Percentiles rank a stretch among this genome's conserved stretches.
These are phyloP conservation scores for Lysiphlebus fabarum DNA, from an alignment of 1,140 invertebrate genomes.

Conservation along the genomic window DNA sequence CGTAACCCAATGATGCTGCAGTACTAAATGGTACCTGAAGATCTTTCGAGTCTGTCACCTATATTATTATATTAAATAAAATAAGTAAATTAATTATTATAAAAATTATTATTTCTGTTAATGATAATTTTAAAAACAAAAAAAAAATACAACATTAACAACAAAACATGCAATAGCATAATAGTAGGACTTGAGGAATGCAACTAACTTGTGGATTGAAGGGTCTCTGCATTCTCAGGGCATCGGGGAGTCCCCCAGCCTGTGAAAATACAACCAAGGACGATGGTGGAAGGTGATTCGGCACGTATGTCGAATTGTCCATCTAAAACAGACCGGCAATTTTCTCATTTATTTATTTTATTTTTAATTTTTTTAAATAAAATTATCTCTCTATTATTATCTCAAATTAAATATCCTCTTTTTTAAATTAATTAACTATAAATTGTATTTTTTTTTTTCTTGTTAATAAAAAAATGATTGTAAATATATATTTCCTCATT, in stretches of 20 bases:
- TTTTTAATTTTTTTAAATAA: constrained; percentile 16
- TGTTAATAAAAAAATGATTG: too few species aligned
- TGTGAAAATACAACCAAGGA: constrained; percentile 79
- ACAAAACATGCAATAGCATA: too few species aligned
- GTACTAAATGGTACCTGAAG: constrained; percentile 55
- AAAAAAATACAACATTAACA: too few species aligned
- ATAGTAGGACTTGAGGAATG: neutral
- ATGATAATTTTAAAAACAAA: too few species aligned
- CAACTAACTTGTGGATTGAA: constrained; percentile 67
- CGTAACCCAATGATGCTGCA: constrained; percentile 54
- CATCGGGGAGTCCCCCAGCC: constrained; percentile 70
- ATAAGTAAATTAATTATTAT: constrained; percentile 1
- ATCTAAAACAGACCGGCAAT: constrained; percentile 55
- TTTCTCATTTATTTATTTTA: constrained; percentile 28
- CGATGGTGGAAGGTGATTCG: constrained; percentile 72
- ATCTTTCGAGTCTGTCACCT: constrained; percentile 57
- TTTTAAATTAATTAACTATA: neutral
- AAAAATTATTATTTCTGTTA: too few species aligned
- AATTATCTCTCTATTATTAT: constrained; percentile 7
- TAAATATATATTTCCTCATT: too few species aligned
- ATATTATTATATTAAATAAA: neutral
- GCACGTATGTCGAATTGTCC: constrained; percentile 67
- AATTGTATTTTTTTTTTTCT: neutral
- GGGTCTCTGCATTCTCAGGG: constrained; percentile 70
- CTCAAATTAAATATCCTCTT: neutral